These are phyloP conservation scores for Pogonocherus hispidulus DNA, from an alignment of 2,888 invertebrate species.

Conservation along the genomic window DNA sequence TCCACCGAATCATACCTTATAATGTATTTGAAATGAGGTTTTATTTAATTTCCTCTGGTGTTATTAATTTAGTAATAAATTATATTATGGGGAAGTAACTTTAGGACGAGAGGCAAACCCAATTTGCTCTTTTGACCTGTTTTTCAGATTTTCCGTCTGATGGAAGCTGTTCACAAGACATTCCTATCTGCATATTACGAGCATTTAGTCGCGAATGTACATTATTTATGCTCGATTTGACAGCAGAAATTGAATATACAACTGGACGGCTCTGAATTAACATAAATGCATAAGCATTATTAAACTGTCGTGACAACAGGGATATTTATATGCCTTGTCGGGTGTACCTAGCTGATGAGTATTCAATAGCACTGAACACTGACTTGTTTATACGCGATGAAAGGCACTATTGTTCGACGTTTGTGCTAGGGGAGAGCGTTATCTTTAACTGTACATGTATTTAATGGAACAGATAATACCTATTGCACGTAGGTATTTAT, in stretches of 20 bases:
- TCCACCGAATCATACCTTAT: no score
- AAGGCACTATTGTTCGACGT: slow-evolving; percentile 3
- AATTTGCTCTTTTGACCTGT: no score
- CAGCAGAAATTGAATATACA: slow-evolving; percentile 56
- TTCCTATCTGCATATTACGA: slow-evolving; percentile 20
- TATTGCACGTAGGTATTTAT: neutral
- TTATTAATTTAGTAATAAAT: no score
- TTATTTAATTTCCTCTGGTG: no score
- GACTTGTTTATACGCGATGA: slow-evolving; percentile 28
- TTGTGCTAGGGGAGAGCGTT: neutral
- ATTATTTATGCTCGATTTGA: slow-evolving; percentile 56
- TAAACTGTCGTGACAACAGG: slow-evolving; percentile 44
- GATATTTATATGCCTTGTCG: slow-evolving; percentile 51
- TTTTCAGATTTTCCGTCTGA: neutral
- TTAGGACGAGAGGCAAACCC: no score
- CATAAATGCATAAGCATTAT: slow-evolving; percentile 59
- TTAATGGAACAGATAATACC: neutral
- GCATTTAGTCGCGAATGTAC: slow-evolving; percentile 35
- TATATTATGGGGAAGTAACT: no score
- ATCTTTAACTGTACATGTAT: neutral
- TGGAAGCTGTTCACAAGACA: neutral
- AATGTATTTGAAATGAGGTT: no score
- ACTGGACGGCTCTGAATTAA: slow-evolving; percentile 53
- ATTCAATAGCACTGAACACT: slow-evolving; percentile 28
- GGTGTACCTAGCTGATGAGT: slow-evolving; percentile 27